Conservation (phyloP, 2,888 invertebrate genomes). For the Drosophila parthenogenetica region DNA sequence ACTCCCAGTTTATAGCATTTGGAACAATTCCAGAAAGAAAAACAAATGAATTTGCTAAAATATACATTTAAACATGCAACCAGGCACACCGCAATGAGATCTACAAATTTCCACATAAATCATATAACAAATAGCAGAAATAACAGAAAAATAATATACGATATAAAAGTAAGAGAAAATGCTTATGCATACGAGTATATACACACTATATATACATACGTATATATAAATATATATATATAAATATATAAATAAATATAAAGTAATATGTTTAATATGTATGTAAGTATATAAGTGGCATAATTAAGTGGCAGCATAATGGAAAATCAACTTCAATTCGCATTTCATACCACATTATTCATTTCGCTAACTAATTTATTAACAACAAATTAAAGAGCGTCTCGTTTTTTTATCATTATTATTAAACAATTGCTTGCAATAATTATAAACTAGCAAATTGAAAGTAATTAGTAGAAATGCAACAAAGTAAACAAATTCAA, state of each 20-base stretch:
- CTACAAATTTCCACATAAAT: conserved; percentile 62
- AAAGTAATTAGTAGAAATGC: conserved; percentile 47
- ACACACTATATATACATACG: conserved; percentile 19
- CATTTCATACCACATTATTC: conserved; percentile 35
- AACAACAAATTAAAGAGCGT: background rate
- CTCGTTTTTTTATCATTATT: background rate
- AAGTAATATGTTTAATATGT: conserved; percentile 75
- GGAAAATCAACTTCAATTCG: conserved; percentile 43
- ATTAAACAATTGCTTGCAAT: conserved; percentile 57
- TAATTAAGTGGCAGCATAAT: conserved; percentile 70
- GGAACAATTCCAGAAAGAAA: conserved; percentile 17
- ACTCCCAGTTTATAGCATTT: conserved; percentile 19
- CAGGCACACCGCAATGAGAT: conserved; percentile 65
- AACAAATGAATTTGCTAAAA: conserved; percentile 56
- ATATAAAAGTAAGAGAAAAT: conserved; percentile 57
- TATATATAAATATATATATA: conserved; percentile 25
- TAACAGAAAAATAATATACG: conserved; percentile 39
- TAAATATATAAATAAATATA: conserved; percentile 34
- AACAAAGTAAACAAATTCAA: conserved; percentile 28
- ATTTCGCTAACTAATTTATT: conserved; percentile 15
- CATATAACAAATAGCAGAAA: conserved; percentile 34
- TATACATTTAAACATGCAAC: conserved; percentile 58
- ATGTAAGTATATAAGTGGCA: conserved; percentile 79
- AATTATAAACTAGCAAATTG: conserved; percentile 63
- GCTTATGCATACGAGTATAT: conserved; percentile 48